Evolutionary conservation across 2,888 invertebrate genomes (phyloP).

Genomic region (Toxonevra muliebris): DNA sequence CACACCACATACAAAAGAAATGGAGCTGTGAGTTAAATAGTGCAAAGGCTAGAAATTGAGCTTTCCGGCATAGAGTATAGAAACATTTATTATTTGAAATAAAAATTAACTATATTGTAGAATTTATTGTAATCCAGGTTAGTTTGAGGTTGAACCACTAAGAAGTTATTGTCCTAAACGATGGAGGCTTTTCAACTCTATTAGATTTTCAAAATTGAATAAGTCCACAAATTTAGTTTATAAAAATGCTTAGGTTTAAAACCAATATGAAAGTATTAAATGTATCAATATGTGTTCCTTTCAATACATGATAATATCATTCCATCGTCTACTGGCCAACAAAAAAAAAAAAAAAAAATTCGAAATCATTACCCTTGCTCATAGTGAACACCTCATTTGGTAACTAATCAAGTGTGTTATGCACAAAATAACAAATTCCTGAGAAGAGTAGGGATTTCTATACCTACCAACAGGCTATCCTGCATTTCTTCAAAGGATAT

Average conservation of each 20-base stretch:
- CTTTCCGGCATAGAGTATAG: no score
- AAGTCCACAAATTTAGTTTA: no score
- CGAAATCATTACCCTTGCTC: constrained; percentile 11
- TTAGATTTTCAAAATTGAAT: no score
- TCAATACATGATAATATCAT: background rate
- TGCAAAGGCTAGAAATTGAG: no score
- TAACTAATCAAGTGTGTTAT: constrained; percentile 58
- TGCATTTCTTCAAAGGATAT: background rate
- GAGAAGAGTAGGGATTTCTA: background rate
- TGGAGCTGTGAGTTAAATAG: no score
- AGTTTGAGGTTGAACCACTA: no score
- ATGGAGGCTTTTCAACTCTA: no score
- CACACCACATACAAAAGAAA: no score
- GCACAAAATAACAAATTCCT: constrained; percentile 49
- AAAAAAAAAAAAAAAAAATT: background rate
- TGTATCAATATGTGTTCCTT: background rate
- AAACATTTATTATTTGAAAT: no score
- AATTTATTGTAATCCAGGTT: no score
- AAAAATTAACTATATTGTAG: no score
- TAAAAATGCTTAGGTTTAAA: background rate
- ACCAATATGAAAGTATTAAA: background rate
- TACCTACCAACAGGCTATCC: background rate
- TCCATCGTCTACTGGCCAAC: background rate
- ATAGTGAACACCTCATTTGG: constrained; percentile 58
- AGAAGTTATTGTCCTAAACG: no score